Percentiles rank a stretch among this genome's conserved stretches.
phyloP scores from a whole-genome alignment of 2,797 vertebrate species.

The Eulemur mongoz region DNA sequence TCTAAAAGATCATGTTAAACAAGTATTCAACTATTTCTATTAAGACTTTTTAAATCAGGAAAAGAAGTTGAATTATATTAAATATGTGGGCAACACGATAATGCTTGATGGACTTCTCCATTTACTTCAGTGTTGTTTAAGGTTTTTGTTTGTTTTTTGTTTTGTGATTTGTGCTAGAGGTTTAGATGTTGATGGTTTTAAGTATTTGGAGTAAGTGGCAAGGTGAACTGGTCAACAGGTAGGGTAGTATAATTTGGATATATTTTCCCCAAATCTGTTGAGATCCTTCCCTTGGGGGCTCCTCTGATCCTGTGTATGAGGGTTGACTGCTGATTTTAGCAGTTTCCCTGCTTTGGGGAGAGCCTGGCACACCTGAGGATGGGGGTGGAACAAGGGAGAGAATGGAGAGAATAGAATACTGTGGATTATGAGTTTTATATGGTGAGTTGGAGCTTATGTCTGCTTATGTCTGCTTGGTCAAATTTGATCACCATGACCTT shows the following conservation, averaged over 20 bases:
- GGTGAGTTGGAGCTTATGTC: slow-evolving; percentile 6
- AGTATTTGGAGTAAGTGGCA: not conserved
- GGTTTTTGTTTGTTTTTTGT: not conserved
- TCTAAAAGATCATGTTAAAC: not conserved
- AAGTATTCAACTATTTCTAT: not conserved
- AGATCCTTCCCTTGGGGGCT: not conserved
- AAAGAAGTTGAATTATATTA: not conserved
- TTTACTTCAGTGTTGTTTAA: not conserved
- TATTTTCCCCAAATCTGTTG: not conserved
- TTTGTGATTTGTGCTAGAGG: not conserved
- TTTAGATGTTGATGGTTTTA: slow-evolving; percentile 22
- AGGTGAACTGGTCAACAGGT: not conserved
- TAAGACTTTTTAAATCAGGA: not conserved
- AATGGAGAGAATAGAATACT: not conserved
- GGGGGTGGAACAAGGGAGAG: not conserved
- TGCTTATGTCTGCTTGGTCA: slow-evolving; percentile 44
- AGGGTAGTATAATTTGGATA: not conserved
- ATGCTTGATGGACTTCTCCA: not conserved
- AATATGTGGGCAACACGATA: not conserved
- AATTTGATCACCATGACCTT: slow-evolving; percentile 13
- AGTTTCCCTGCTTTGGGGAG: not conserved
- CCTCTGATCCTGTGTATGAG: not conserved
- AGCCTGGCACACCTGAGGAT: not conserved
- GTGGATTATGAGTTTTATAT: slow-evolving; percentile 25
- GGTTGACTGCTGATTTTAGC: not conserved